phyloP scores from a whole-genome alignment of 2,113 vertebrate species.

The Plectropomus leopardus region DNA sequence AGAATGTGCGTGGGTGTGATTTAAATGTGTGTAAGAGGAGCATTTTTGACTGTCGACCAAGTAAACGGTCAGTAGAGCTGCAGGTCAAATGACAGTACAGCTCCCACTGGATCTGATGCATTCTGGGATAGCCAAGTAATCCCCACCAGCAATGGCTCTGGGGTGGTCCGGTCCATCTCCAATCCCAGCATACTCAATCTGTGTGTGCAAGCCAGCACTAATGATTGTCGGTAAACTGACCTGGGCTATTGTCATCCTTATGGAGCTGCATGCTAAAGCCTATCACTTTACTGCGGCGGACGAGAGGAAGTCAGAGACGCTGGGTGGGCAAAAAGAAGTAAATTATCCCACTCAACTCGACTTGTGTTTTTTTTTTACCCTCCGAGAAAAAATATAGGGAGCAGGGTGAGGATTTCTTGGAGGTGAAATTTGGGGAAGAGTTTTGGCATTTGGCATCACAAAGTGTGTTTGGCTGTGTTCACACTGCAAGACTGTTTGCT shows the following conservation, averaged over 20 bases:
- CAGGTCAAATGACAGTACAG: conserved; percentile 79
- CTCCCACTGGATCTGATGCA: conserved; percentile 60
- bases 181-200: conserved; percentile 55
- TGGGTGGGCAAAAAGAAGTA: conserved; percentile 69
- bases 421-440: conserved; percentile 19
- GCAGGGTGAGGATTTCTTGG: conserved; percentile 18
- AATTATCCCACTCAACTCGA: conserved; percentile 50
- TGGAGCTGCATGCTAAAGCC: conserved; percentile 59
- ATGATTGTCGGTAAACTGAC: conserved; percentile 83
- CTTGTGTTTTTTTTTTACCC: background rate
- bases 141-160: conserved; percentile 70
- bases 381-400: conserved; percentile 8
- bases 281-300: conserved; percentile 72
- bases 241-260: conserved; percentile 76
- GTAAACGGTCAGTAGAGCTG: conserved; percentile 66
- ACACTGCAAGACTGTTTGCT: too few relatives aligned
- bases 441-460: conserved; percentile 40
- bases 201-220: conserved; percentile 72
- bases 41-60: conserved; percentile 22
- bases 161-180: conserved; percentile 85
- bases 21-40: conserved; percentile 26
- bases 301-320: conserved; percentile 22
- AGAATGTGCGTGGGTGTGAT: conserved; percentile 10
- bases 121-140: conserved; percentile 81
- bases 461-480: background rate